These are phyloP conservation scores for Drosophila tanythrix DNA, from an alignment of 2,888 invertebrate genomes.

Conservation along the genomic window DNA sequence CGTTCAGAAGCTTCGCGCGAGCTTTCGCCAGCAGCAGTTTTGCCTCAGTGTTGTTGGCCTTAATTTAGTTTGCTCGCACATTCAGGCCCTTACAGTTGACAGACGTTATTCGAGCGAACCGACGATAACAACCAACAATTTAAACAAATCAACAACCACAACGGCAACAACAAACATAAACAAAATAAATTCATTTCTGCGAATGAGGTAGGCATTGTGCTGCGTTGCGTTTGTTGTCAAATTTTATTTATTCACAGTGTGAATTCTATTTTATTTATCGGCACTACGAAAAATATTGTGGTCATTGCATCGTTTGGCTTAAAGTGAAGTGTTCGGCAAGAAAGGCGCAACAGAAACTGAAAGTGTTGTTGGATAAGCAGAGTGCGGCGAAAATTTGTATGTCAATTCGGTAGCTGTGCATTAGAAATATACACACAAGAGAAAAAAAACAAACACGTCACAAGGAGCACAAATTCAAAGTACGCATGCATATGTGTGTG, in stretches of 20 bases:
- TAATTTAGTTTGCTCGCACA: constrained; percentile 72
- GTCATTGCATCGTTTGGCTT: neutral
- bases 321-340: constrained; percentile 2
- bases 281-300: neutral
- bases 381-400: neutral
- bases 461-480: neutral
- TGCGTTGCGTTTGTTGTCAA: constrained; percentile 17
- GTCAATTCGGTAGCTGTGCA: neutral
- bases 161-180: neutral
- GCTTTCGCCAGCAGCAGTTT: constrained; percentile 63
- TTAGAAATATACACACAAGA: constrained; percentile 32
- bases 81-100: constrained; percentile 65
- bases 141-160: constrained; percentile 7
- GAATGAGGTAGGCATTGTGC: constrained; percentile 35
- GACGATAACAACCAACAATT: constrained; percentile 11
- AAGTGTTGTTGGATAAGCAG: constrained; percentile 17
- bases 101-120: constrained; percentile 28
- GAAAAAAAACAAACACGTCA: constrained; percentile 3
- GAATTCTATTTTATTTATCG: neutral
- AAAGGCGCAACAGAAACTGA: constrained; percentile 24
- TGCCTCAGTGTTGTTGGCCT: constrained; percentile 69
- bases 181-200: neutral
- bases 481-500: neutral
- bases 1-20: constrained; percentile 55
- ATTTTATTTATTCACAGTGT: neutral